Base-by-base conservation (phyloP, 2,113 vertebrate species). In the Bambusicola thoracicus region DNA sequence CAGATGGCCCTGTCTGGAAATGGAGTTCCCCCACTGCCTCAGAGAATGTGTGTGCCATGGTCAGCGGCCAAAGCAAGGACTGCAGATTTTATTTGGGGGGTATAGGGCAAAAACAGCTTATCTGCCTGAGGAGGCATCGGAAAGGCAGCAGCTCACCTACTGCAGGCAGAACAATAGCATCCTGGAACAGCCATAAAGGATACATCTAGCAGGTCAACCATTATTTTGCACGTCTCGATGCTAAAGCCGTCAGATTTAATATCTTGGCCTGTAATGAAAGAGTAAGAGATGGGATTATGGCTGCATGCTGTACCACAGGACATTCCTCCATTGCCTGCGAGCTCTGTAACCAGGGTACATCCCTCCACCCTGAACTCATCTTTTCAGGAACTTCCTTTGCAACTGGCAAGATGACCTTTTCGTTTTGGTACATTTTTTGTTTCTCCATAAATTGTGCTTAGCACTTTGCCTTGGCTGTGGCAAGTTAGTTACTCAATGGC, bases 161-260 rank as follows among this genome's bases (percentile, higher is more conserved):
- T 73, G 22, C 56, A 51, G 56, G 15, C 48, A 89, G 65, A 53
- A 63, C 16, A 84, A 7, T 14, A 68, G 4, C 8, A 25, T 6
- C 51, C 44, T 58, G 46, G 34, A 80, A 30, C 6, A 61, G 18
- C n/a, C 6, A 19, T 27, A 66, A 97, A 98, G 97, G 99, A 99
- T 99, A 99, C 99, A 67, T 99, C 99, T 34, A 99, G 90, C 51
- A 99, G 98, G 90, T 98, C 98, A 56, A 99, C 97, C 92, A 99
- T 99, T 62, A 98, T 98, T 80, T 98, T 98, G 85, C 98, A 98
- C 0, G 99, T 99, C 83, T 99, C 98, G 1, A 98, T 96, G 91
- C 98, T 99, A 94, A 99, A 99, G 90, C 99, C 99, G n/a, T 99
- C 97, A 6, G 98, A 98, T 96, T 98, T 99, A 96, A 99, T 98